Evolutionary conservation across 2,797 vertebrate species (phyloP).

Genomic region (Euthynnus affinis): DNA sequence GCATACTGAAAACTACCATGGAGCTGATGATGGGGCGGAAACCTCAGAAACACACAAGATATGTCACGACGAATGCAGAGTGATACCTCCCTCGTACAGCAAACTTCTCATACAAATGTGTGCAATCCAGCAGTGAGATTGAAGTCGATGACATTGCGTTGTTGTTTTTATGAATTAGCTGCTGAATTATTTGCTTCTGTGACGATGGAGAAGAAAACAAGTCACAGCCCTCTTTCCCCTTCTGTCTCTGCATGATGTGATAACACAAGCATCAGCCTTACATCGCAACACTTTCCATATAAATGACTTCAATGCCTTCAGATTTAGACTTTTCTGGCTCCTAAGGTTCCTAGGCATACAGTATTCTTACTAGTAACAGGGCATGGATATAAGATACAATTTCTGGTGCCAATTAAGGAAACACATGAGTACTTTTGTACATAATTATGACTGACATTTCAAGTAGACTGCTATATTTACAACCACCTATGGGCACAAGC

Average conservation of each 20-base stretch:
- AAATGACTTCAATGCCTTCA: constrained; percentile 52
- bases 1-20: constrained; percentile 69
- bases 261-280: constrained; percentile 13
- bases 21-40: constrained; percentile 63
- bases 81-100: constrained; percentile 82
- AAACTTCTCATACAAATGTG: constrained; percentile 87
- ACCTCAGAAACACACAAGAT: constrained; percentile 88
- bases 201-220: constrained; percentile 69
- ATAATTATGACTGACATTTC: constrained; percentile 63
- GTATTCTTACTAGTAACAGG: constrained; percentile 46
- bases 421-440: constrained; percentile 76
- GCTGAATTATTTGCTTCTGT: constrained; percentile 73
- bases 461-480: constrained; percentile 79
- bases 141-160: constrained; percentile 68
- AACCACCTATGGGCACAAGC: constrained; percentile 58
- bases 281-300: background rate
- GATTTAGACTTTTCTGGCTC: constrained; percentile 48
- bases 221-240: constrained; percentile 37
- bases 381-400: constrained; percentile 53
- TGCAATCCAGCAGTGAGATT: constrained; percentile 83
- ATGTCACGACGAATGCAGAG: constrained; percentile 91
- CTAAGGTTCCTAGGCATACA: constrained; percentile 45
- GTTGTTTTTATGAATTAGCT: constrained; percentile 67
- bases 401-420: constrained; percentile 71
- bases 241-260: constrained; percentile 43